Conservation (phyloP, 2,888 invertebrate species). For the Pantelozetes paolii region DNA sequence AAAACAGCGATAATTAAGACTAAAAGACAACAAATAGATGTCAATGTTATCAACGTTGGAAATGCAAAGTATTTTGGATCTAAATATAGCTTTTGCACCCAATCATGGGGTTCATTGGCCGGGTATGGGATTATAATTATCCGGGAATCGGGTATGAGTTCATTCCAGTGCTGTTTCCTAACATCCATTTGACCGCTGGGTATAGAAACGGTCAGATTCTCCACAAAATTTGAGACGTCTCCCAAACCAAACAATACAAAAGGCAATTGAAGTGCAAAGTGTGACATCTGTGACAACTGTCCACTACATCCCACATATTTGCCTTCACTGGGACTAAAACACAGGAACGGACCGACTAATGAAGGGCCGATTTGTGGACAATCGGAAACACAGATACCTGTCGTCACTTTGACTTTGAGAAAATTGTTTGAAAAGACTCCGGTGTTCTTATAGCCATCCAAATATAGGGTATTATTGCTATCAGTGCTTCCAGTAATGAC, state of each 20-base stretch:
- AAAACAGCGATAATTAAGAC: constrained; percentile 74
- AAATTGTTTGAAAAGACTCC: constrained; percentile 81
- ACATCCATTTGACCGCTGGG: constrained; percentile 48
- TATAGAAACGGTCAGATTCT: constrained; percentile 72
- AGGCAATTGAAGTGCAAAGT: constrained; percentile 84
- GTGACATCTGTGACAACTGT: constrained; percentile 85
- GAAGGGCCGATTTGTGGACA: constrained; percentile 62
- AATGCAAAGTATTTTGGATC: constrained; percentile 80
- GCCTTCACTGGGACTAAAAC: constrained; percentile 80
- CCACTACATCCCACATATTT: constrained; percentile 69
- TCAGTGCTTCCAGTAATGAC: constrained; percentile 62
- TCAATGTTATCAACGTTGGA: constrained; percentile 78
- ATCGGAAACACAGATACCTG: constrained; percentile 59
- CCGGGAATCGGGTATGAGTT: constrained; percentile 95
- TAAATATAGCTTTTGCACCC: constrained; percentile 90
- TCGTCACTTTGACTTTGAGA: constrained; percentile 84
- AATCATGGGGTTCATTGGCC: constrained; percentile 66
- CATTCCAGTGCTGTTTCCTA: constrained; percentile 63
- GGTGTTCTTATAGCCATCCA: constrained; percentile 64
- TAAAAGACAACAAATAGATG: constrained; percentile 78
- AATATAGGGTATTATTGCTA: not conserved
- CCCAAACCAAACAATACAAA: constrained; percentile 96
- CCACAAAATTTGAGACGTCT: constrained; percentile 94
- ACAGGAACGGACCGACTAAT: constrained; percentile 81
- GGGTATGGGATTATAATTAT: constrained; percentile 86